These are phyloP conservation scores for Cydia pomonella DNA, from an alignment of 1,140 invertebrate genomes.

Conservation along the genomic window DNA sequence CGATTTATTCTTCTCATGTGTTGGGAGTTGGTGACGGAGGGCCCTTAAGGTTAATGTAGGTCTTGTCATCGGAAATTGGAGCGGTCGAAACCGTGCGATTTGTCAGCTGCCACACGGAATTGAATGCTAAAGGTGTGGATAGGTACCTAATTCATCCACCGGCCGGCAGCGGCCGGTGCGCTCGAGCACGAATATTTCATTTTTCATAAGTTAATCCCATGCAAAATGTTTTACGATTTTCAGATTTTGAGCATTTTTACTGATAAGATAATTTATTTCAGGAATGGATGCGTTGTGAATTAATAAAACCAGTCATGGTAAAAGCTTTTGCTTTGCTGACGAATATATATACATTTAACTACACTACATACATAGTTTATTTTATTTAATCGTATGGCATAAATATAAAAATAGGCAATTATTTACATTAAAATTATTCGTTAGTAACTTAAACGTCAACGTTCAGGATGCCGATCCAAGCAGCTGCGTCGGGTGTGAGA, in stretches of 20 bases:
- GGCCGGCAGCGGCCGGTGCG: neutral
- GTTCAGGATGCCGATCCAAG: no score
- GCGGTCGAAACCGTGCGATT: slow-evolving; percentile 55
- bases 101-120: slow-evolving; percentile 56
- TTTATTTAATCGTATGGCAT: no score
- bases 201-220: slow-evolving; percentile 33
- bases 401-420: no score
- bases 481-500: no score
- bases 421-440: no score
- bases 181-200: slow-evolving; percentile 23
- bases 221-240: slow-evolving; percentile 25
- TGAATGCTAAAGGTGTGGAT: slow-evolving; percentile 52
- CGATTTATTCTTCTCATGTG: slow-evolving; percentile 68
- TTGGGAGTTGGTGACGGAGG: slow-evolving; percentile 62
- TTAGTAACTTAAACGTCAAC: no score
- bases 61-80: slow-evolving; percentile 71
- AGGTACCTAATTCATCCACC: slow-evolving; percentile 34
- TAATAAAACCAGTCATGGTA: slow-evolving; percentile 34
- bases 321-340: neutral
- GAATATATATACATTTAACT: no score
- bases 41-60: slow-evolving; percentile 67
- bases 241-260: slow-evolving; percentile 18
- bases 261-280: slow-evolving; percentile 17
- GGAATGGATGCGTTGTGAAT: slow-evolving; percentile 22
- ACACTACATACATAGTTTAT: no score